Conservation (phyloP, 2,797 vertebrate genomes). For the Serranus cabrilla region DNA sequence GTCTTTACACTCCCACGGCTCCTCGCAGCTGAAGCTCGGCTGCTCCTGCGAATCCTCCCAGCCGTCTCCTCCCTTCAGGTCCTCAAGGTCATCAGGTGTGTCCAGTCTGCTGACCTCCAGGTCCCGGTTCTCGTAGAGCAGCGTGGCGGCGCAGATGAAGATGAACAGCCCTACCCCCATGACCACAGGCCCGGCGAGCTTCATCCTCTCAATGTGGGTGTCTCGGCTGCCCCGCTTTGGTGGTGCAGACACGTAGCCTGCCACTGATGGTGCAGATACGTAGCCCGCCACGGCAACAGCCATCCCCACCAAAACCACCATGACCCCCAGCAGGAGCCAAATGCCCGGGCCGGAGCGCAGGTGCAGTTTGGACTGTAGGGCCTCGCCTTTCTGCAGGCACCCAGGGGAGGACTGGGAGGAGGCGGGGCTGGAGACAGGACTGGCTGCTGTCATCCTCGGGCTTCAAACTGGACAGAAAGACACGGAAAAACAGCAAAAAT, state of each 20-base stretch:
- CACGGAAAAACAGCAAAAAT: not conserved
- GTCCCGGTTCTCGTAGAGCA: constrained; percentile 97
- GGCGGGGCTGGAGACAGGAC: constrained; percentile 68
- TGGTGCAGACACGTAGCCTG: constrained; percentile 86
- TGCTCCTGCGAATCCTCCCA: constrained; percentile 73
- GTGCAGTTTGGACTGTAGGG: constrained; percentile 84
- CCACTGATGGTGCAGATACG: constrained; percentile 81
- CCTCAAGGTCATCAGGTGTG: constrained; percentile 62
- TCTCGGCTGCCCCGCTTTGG: constrained; percentile 59
- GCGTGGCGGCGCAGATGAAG: constrained; percentile 97
- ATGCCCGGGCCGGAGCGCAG: constrained; percentile 92
- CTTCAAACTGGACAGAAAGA: constrained; percentile 57
- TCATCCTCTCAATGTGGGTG: constrained; percentile 90
- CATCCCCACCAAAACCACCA: constrained; percentile 93
- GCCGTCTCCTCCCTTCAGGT: constrained; percentile 70
- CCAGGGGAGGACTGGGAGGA: constrained; percentile 65
- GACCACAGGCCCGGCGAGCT: constrained; percentile 93
- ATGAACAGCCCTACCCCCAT: constrained; percentile 98
- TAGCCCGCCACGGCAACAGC: constrained; percentile 93
- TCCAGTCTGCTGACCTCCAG: constrained; percentile 81
- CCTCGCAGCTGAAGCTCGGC: constrained; percentile 57
- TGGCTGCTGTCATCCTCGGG: constrained; percentile 81
- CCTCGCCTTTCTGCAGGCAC: constrained; percentile 66
- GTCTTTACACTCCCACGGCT: constrained; percentile 64
- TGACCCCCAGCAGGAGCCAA: constrained; percentile 91